A percentile compares a stretch with the other conserved stretches of the same genome.
phyloP scores from a whole-genome alignment of 1,140 invertebrate genomes.

The Drosophila sulfurigaster region DNA sequence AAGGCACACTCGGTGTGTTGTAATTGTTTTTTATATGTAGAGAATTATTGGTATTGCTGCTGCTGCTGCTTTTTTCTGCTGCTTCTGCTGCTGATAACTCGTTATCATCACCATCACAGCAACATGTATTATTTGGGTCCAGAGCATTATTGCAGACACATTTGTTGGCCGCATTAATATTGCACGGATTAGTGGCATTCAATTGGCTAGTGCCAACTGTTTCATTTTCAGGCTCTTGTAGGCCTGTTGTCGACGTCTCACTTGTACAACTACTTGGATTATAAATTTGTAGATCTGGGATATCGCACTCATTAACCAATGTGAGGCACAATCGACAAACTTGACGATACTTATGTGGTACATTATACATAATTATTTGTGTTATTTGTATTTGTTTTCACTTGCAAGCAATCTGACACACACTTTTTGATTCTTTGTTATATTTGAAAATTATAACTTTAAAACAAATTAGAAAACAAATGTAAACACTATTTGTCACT shows the following conservation, averaged over 20 bases:
- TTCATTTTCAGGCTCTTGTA: constrained; percentile 32
- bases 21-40: constrained; percentile 51
- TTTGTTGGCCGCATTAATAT: constrained; percentile 36
- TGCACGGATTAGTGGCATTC: constrained; percentile 32
- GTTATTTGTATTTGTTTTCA: constrained; percentile 46
- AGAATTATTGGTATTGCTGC: constrained; percentile 53
- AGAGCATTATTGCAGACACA: constrained; percentile 62
- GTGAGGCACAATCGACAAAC: constrained; percentile 86
- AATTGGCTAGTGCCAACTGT: constrained; percentile 27
- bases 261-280: constrained; percentile 27
- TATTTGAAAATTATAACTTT: constrained; percentile 73
- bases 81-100: constrained; percentile 60
- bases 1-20: constrained; percentile 70
- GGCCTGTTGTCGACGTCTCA: constrained; percentile 14
- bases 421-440: constrained; percentile 41
- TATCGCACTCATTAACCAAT: constrained; percentile 81
- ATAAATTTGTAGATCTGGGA: constrained; percentile 84
- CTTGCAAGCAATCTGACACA: constrained; percentile 55
- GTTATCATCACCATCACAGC: constrained; percentile 74
- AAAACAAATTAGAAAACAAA: constrained; percentile 82
- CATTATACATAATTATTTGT: constrained; percentile 86
- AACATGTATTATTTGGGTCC: constrained; percentile 58
- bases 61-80: constrained; percentile 45
- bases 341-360: constrained; percentile 87
- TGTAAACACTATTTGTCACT: constrained; percentile 77